These are phyloP conservation scores for Unio delphinus DNA, from an alignment of 2,888 invertebrate species.

Conservation along the genomic window DNA sequence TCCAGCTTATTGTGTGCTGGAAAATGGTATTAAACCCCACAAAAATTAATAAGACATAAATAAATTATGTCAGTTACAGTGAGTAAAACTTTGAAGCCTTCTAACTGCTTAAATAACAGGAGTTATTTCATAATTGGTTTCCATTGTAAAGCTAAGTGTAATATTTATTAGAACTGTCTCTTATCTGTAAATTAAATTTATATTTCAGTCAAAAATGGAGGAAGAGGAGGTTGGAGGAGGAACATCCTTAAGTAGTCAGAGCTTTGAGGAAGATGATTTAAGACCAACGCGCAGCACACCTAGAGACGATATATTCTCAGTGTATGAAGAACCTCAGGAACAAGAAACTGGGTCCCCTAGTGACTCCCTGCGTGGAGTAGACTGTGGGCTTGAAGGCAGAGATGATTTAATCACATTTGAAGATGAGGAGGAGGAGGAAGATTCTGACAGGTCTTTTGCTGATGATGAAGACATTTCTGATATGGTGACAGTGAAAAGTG, in stretches of 20 bases:
- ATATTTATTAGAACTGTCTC: too few species aligned
- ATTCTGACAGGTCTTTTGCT: conserved; percentile 35
- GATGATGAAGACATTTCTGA: conserved; percentile 22
- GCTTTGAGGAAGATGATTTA: conserved; percentile 2
- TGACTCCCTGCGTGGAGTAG: conserved; percentile 33
- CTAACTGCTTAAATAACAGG: too few species aligned
- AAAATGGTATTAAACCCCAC: too few species aligned
- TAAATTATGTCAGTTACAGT: too few species aligned
- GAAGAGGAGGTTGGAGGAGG: conserved; percentile 5
- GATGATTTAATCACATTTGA: too few species aligned
- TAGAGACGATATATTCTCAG: conserved; percentile 9
- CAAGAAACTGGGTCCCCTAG: conserved; percentile 10
- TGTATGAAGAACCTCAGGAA: conserved; percentile 3
- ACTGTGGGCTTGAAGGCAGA: conserved; percentile 1
- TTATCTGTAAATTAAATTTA: too few species aligned
- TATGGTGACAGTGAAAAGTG: conserved; percentile 21
- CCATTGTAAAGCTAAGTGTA: too few species aligned
- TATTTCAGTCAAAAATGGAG: too few species aligned
- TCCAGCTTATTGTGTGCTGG: too few species aligned
- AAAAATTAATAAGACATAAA: too few species aligned
- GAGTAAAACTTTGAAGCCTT: too few species aligned
- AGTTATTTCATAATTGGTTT: too few species aligned
- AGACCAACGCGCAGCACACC: conserved; percentile 17
- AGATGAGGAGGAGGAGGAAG: conserved; percentile 22
- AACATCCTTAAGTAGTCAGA: background rate